Conservation (phyloP, 2,888 invertebrate genomes). For the Parelbella ahira region DNA sequence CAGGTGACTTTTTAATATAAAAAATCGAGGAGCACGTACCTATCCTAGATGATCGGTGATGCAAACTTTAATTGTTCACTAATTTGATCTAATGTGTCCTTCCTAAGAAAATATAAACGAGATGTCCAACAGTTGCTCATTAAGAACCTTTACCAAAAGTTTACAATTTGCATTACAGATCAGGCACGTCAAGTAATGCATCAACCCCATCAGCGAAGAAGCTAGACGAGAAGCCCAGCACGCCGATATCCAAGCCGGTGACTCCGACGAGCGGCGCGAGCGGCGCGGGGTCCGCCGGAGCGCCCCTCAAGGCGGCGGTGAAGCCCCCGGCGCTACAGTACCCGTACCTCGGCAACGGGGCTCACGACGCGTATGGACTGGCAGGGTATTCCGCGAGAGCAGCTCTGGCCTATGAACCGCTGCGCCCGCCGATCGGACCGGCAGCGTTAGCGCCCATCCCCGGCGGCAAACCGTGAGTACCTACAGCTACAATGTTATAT, state of each 20-base stretch:
- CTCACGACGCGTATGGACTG: constrained; percentile 72
- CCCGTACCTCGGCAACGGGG: constrained; percentile 80
- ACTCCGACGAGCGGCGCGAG: constrained; percentile 88
- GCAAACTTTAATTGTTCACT: too few species aligned
- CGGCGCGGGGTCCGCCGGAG: constrained; percentile 81
- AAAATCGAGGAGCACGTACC: too few species aligned
- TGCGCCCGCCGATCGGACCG: constrained; percentile 74
- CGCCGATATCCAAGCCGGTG: constrained; percentile 94
- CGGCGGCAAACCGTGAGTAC: constrained; percentile 92
- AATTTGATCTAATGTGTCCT: too few species aligned
- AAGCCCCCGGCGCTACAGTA: constrained; percentile 83
- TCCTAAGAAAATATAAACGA: neutral
- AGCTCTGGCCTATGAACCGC: constrained; percentile 71
- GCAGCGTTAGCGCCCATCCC: constrained; percentile 85
- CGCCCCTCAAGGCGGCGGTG: constrained; percentile 77
- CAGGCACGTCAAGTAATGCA: constrained; percentile 94
- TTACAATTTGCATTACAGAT: constrained; percentile 68
- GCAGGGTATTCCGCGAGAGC: constrained; percentile 76
- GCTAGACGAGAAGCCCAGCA: constrained; percentile 92
- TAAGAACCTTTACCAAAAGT: too few species aligned
- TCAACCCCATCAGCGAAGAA: constrained; percentile 94
- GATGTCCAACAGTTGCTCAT: too few species aligned
- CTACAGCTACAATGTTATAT: neutral
- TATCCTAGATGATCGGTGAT: too few species aligned
- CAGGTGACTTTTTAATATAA: too few species aligned